Evolutionary conservation across 2,888 invertebrate genomes (phyloP).

Genomic region (Mythimna vitellina): DNA sequence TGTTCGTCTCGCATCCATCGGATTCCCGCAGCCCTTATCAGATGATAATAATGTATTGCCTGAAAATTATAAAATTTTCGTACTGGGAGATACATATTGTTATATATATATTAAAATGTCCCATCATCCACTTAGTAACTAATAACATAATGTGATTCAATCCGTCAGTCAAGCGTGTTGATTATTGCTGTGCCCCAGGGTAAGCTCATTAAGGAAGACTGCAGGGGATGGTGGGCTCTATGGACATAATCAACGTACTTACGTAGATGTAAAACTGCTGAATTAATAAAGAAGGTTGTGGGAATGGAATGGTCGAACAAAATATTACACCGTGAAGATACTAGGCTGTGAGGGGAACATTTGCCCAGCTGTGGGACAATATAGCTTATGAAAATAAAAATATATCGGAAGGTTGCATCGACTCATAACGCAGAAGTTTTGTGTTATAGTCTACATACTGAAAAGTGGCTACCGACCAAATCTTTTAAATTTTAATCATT

Average conservation of each 20-base stretch:
- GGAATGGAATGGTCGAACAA: no score
- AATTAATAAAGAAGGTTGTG: not conserved
- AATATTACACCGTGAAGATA: no score
- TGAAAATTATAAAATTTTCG: not conserved
- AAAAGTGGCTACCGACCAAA: no score
- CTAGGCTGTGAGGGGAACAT: no score
- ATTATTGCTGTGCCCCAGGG: conserved; percentile 26
- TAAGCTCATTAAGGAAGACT: conserved; percentile 17
- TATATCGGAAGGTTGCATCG: no score
- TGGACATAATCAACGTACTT: not conserved
- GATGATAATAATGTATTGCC: not conserved
- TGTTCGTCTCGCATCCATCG: no score
- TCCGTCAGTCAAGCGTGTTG: conserved; percentile 35
- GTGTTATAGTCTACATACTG: no score
- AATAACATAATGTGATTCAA: conserved; percentile 37
- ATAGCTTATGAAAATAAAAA: no score
- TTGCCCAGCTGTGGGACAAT: no score
- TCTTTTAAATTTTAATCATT: no score
- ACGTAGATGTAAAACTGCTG: not conserved
- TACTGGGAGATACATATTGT: not conserved
- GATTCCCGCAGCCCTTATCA: no score
- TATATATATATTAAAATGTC: conserved; percentile 9
- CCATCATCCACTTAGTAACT: conserved; percentile 15
- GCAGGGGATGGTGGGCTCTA: not conserved
- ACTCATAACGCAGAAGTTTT: no score